These are phyloP conservation scores for Falcaria lacertinaria DNA, from an alignment of 2,888 invertebrate genomes.

Conservation along the genomic window DNA sequence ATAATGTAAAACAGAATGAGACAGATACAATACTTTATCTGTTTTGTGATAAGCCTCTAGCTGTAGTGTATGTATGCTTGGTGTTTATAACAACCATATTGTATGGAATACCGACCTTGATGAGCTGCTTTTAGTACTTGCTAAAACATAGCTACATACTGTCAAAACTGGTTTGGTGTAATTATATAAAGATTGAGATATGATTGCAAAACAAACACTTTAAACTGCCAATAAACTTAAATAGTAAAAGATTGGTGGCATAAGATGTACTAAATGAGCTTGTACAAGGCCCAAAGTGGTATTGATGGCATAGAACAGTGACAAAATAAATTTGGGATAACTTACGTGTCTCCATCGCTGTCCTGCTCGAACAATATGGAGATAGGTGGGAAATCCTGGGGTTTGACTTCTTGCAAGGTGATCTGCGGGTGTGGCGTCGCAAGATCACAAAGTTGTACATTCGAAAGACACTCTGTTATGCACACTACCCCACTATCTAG, in stretches of 20 bases:
- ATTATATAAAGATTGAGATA: too few relatives aligned
- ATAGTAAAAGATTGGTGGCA: too few relatives aligned
- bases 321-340: conserved; percentile 11
- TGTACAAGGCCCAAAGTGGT: not conserved
- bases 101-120: not conserved
- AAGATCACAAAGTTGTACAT: conserved; percentile 56
- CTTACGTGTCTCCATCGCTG: conserved; percentile 94
- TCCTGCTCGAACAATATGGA: conserved; percentile 87
- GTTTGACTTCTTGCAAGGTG: conserved; percentile 16
- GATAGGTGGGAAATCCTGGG: conserved; percentile 69
- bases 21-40: not conserved
- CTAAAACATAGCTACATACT: too few relatives aligned
- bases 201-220: too few relatives aligned
- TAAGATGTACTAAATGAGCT: too few relatives aligned
- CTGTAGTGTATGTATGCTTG: not conserved
- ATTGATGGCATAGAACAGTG: not conserved
- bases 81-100: not conserved
- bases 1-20: too few relatives aligned
- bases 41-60: not conserved
- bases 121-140: not conserved
- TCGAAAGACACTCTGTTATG: conserved; percentile 81
- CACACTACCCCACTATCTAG: conserved; percentile 83
- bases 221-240: too few relatives aligned
- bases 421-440: conserved; percentile 14
- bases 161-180: too few relatives aligned